A percentile compares a stretch with the other conserved stretches of the same genome.
Evolutionary conservation across 2,113 vertebrate genomes (phyloP).

Genomic region (Genyomyrus donnyi): DNA sequence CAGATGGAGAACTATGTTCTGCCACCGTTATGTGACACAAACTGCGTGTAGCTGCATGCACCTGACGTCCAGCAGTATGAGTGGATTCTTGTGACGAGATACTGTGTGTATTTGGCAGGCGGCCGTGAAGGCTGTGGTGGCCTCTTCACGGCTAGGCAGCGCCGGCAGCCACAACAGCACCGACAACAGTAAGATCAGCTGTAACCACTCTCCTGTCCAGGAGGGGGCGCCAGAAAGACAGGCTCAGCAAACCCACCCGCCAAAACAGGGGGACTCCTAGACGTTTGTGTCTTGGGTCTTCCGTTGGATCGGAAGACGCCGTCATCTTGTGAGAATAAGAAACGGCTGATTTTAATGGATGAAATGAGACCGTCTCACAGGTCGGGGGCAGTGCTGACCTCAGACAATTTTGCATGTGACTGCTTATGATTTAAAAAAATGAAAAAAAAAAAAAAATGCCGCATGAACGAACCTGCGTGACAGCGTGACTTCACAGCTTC

Average conservation of each 20-base stretch:
- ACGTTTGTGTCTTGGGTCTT: not conserved
- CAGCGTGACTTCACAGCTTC: constrained; percentile 38
- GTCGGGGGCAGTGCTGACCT: constrained; percentile 21
- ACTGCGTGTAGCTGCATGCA: not conserved
- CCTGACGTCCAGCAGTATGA: not conserved
- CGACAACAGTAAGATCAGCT: constrained; percentile 54
- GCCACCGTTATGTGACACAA: not conserved
- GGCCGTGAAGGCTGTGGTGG: constrained; percentile 79
- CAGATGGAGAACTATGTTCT: not conserved
- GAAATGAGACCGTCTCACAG: not conserved
- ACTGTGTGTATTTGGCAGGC: constrained; percentile 52
- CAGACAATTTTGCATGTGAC: constrained; percentile 69
- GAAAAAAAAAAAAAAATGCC: not conserved
- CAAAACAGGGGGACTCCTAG: constrained; percentile 50
- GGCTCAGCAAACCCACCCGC: constrained; percentile 39
- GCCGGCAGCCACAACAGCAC: constrained; percentile 59
- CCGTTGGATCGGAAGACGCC: not conserved
- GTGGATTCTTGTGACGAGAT: not conserved
- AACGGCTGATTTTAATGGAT: not conserved
- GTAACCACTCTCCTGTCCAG: constrained; percentile 33
- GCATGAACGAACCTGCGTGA: not conserved
- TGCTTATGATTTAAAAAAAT: constrained; percentile 61
- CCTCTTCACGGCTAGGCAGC: constrained; percentile 71
- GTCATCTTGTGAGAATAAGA: not conserved
- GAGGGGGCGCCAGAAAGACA: constrained; percentile 26